Evolutionary conservation across 2,797 vertebrate species (phyloP).

Genomic region (Mormyrops attenuatus): DNA sequence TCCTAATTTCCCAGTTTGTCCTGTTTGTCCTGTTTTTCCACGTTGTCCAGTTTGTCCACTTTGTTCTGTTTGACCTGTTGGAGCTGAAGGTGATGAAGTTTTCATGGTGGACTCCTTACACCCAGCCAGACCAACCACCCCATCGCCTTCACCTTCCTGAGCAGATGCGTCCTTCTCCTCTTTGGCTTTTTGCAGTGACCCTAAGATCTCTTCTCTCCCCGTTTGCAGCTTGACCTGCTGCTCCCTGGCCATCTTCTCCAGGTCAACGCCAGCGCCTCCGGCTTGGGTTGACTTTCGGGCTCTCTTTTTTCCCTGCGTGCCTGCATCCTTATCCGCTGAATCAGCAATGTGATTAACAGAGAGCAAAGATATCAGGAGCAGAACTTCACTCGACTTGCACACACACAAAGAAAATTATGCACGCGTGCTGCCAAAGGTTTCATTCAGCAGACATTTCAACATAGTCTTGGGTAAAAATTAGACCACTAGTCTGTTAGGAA

Average conservation of each 20-base stretch:
- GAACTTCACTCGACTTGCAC: neutral
- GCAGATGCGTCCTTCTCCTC: conserved; percentile 31
- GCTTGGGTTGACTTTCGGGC: neutral
- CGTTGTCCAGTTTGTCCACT: neutral
- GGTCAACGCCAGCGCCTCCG: conserved; percentile 1
- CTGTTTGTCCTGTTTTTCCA: neutral
- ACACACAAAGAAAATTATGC: neutral
- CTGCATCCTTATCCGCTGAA: neutral
- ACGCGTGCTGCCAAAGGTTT: neutral
- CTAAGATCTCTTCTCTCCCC: conserved; percentile 30
- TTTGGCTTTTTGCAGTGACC: neutral
- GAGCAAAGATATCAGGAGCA: neutral
- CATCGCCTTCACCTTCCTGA: neutral
- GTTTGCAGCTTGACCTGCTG: conserved; percentile 39
- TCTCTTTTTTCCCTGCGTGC: neutral
- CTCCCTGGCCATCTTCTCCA: conserved; percentile 35
- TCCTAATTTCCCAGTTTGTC: no score
- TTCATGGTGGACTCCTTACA: neutral
- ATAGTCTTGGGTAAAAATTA: neutral
- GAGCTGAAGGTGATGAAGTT: neutral
- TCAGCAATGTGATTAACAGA: neutral
- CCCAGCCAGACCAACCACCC: neutral
- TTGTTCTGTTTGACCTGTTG: neutral
- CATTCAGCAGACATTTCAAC: neutral
- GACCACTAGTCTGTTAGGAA: neutral